Percentiles rank a stretch among this genome's conserved stretches.
These are phyloP conservation scores for Lontra canadensis DNA, from an alignment of 2,113 vertebrate species.

Conservation along the genomic window DNA sequence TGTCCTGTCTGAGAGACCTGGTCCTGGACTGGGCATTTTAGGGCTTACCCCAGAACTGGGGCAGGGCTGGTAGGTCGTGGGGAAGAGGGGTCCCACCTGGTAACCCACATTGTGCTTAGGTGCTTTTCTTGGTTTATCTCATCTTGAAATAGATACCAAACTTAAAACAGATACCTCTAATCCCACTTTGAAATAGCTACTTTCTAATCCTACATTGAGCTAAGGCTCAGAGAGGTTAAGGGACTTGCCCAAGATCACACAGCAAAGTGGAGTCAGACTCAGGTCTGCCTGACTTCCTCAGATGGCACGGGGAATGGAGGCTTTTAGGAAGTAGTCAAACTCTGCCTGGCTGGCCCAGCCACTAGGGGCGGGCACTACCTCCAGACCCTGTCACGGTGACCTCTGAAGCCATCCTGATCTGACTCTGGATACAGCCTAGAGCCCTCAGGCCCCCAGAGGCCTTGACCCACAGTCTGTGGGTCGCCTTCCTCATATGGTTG, in stretches of 20 bases:
- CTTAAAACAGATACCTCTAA: neutral
- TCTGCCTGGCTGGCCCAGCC: neutral
- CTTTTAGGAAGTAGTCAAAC: neutral
- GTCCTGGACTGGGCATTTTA: neutral
- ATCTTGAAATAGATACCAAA: neutral
- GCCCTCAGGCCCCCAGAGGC: neutral
- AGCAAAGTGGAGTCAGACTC: neutral
- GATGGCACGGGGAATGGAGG: too few species aligned
- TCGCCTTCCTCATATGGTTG: neutral
- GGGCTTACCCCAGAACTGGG: neutral
- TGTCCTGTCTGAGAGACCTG: constrained; percentile 60
- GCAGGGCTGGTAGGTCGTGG: neutral
- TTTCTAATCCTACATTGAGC: neutral
- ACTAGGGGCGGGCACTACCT: rapidly evolving
- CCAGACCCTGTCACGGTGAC: neutral
- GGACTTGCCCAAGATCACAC: neutral
- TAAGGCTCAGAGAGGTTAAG: constrained; percentile 8
- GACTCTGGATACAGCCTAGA: neutral
- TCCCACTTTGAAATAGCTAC: neutral
- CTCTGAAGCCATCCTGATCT: neutral
- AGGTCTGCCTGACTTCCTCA: neutral
- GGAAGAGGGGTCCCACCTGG: neutral
- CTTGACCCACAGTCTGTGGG: neutral
- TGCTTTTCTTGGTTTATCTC: neutral
- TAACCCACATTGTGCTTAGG: neutral